Percentiles rank a stretch among this genome's conserved stretches.
Conservation (phyloP, 2,888 invertebrate genomes). For the Sarcophaga rosellei region DNA sequence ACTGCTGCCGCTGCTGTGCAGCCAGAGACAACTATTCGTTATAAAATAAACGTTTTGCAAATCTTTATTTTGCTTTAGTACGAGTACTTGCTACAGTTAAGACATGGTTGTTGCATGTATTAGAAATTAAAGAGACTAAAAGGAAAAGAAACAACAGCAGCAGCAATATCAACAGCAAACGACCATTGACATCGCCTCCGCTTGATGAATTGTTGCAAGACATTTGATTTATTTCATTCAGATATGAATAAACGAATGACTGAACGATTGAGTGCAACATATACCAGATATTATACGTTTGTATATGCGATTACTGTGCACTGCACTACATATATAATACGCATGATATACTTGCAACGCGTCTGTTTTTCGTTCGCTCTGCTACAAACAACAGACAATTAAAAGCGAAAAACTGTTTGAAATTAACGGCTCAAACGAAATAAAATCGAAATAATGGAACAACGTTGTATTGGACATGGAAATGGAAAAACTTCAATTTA, state of each 20-base stretch:
- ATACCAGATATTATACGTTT: background rate
- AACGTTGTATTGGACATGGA: background rate
- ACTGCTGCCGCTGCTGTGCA: background rate
- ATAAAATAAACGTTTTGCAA: background rate
- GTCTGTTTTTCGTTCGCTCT: background rate
- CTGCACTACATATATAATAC: background rate
- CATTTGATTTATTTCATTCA: conserved; percentile 52
- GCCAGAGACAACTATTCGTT: background rate
- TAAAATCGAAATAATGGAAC: background rate
- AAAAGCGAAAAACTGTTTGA: background rate
- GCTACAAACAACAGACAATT: conserved; percentile 1
- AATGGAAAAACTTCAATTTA: conserved; percentile 36
- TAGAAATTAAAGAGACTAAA: background rate
- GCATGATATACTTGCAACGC: background rate
- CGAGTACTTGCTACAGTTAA: background rate
- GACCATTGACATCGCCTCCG: conserved; percentile 44
- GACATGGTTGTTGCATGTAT: background rate
- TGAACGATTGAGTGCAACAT: conserved; percentile 25
- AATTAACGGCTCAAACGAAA: background rate
- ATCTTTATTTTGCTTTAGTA: background rate
- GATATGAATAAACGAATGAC: conserved; percentile 27
- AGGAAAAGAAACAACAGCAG: background rate
- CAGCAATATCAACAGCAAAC: background rate
- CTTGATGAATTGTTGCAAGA: conserved; percentile 54
- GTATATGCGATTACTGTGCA: background rate